A percentile compares a stretch with the other conserved stretches of the same genome.
These are phyloP conservation scores for Heliconius erato DNA, from an alignment of 2,888 invertebrate genomes.

Conservation along the genomic window DNA sequence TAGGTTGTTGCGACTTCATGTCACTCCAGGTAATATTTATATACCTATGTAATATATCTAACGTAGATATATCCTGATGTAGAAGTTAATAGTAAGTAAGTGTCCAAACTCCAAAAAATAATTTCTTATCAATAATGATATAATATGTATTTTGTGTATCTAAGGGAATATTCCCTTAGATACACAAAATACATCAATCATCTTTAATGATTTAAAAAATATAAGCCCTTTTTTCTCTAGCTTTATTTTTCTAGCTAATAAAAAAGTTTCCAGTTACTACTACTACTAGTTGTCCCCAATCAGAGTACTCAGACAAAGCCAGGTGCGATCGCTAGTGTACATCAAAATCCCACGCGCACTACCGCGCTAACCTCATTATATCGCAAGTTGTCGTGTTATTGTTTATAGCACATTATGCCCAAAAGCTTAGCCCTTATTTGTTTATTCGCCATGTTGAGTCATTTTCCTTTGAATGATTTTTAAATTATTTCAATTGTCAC, in stretches of 20 bases:
- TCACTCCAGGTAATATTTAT: too few relatives aligned
- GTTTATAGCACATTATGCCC: constrained; percentile 50
- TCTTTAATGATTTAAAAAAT: too few relatives aligned
- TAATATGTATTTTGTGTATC: too few relatives aligned
- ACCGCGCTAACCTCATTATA: constrained; percentile 33
- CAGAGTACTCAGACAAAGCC: neutral
- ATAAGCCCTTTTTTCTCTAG: too few relatives aligned
- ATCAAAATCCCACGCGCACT: constrained; percentile 43
- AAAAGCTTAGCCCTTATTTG: constrained; percentile 41
- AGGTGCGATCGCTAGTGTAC: constrained; percentile 8
- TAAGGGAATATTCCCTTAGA: too few relatives aligned
- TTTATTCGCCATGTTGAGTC: constrained; percentile 27
- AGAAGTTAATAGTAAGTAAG: too few relatives aligned
- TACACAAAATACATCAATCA: too few relatives aligned
- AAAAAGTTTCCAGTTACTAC: neutral
- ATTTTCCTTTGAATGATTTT: constrained; percentile 5
- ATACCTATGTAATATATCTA: too few relatives aligned
- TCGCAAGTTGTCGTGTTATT: constrained; percentile 39
- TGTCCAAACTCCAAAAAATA: too few relatives aligned
- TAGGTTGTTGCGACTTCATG: too few relatives aligned
- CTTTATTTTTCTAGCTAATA: neutral
- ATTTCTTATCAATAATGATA: too few relatives aligned
- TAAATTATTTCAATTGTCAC: neutral
- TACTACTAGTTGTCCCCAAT: neutral
- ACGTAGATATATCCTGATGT: too few relatives aligned